phyloP scores from a whole-genome alignment of 2,888 invertebrate species.

The Hyposoter dolosus region DNA sequence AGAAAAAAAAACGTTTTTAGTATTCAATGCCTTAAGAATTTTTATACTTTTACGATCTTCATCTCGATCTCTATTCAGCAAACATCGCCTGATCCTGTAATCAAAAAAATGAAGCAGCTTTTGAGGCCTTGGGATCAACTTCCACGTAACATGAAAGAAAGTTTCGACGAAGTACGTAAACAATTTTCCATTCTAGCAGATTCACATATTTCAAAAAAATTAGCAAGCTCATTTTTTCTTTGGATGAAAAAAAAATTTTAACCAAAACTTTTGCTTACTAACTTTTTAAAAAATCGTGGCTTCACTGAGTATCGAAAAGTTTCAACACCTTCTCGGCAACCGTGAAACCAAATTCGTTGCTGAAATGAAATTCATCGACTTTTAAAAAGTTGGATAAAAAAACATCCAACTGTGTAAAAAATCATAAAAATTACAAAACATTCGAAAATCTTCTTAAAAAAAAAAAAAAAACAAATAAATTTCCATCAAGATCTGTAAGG shows the following conservation, averaged over 20 bases:
- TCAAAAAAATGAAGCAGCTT: conserved; percentile 67
- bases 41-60: background rate
- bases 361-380: background rate
- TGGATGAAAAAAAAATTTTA: background rate
- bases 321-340: background rate
- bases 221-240: too few species aligned
- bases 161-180: conserved; percentile 73
- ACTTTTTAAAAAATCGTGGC: background rate
- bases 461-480: background rate
- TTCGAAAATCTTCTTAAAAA: background rate
- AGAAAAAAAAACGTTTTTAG: background rate
- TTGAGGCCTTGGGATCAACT: conserved; percentile 70
- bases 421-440: background rate
- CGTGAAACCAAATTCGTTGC: background rate
- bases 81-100: conserved; percentile 67
- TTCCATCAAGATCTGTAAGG: conserved; percentile 74
- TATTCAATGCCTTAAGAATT: background rate
- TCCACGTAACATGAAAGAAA: conserved; percentile 70
- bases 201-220: too few species aligned
- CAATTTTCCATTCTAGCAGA: background rate
- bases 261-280: background rate
- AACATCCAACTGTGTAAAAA: background rate
- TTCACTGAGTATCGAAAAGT: background rate
- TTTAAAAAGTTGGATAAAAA: background rate
- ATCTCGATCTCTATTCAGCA: conserved; percentile 49